These are phyloP conservation scores for Podilymbus podiceps DNA, from an alignment of 2,113 vertebrate species.

Conservation along the genomic window DNA sequence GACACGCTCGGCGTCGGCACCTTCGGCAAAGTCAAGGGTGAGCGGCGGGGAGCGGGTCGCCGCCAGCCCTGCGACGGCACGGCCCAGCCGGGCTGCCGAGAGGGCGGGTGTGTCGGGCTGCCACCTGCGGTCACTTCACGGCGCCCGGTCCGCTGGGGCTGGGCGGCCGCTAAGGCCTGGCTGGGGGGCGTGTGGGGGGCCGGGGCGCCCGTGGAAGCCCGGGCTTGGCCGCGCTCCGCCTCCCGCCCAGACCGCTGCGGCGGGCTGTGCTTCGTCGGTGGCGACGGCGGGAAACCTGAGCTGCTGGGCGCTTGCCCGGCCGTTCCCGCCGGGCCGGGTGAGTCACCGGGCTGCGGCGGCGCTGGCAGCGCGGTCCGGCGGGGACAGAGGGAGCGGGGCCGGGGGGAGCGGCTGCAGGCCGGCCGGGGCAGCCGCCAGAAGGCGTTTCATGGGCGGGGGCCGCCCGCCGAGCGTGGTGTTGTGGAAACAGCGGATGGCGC, in stretches of 20 bases:
- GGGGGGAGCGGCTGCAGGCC: neutral
- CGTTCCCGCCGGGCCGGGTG: neutral
- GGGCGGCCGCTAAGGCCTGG: neutral
- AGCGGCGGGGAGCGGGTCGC: neutral
- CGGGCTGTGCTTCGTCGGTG: neutral
- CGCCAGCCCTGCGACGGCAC: no score
- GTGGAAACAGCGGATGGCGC: neutral
- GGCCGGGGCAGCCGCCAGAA: neutral
- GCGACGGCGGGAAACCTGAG: neutral
- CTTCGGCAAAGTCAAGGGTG: slow-evolving; percentile 97
- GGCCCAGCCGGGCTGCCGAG: neutral
- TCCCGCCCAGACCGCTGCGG: neutral
- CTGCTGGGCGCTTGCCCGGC: neutral
- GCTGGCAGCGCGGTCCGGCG: neutral
- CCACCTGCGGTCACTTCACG: neutral
- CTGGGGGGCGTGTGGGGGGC: no score
- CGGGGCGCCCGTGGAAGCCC: no score
- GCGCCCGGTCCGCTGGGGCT: neutral
- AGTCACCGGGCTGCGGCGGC: neutral
- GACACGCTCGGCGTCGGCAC: slow-evolving; percentile 96
- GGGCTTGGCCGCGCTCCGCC: neutral
- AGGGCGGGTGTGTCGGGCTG: no score
- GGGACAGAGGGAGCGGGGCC: neutral
- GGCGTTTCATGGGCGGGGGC: neutral
- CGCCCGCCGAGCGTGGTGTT: neutral